These are phyloP conservation scores for Drosophila barbarae DNA, from an alignment of 2,888 invertebrate genomes.

Conservation along the genomic window DNA sequence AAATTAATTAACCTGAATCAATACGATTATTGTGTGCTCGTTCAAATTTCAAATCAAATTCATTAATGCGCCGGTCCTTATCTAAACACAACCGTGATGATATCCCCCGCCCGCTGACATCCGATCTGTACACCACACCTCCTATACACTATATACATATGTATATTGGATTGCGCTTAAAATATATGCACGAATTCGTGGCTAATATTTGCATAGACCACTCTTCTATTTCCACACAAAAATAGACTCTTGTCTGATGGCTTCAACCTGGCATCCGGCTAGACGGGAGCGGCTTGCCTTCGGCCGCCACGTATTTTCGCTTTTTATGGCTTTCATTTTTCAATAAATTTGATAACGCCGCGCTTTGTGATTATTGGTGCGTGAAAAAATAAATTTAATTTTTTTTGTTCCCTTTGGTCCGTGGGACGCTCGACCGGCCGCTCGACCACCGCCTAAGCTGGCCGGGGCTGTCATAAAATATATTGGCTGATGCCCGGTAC, in stretches of 20 bases:
- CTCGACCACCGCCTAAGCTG: slow-evolving; percentile 53
- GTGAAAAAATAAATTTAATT: slow-evolving; percentile 74
- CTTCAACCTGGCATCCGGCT: slow-evolving; percentile 17
- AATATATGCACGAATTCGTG: slow-evolving; percentile 9
- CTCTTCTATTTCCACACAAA: slow-evolving; percentile 2
- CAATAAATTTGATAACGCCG: slow-evolving; percentile 74
- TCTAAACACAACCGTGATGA: slow-evolving; percentile 22
- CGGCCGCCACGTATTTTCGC: slow-evolving; percentile 31
- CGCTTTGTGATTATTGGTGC: slow-evolving; percentile 73
- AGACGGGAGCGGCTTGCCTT: slow-evolving; percentile 16
- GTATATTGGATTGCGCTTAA: slow-evolving; percentile 17
- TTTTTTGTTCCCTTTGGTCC: slow-evolving; percentile 36
- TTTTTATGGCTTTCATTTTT: slow-evolving; percentile 69
- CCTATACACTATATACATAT: slow-evolving; percentile 1
- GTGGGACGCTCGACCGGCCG: not conserved
- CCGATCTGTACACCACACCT: slow-evolving; percentile 8
- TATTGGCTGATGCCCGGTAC: slow-evolving; percentile 45
- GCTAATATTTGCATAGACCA: slow-evolving; percentile 24
- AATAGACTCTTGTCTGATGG: slow-evolving; percentile 14
- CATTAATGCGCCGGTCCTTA: slow-evolving; percentile 35
- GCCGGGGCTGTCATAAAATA: slow-evolving; percentile 62
- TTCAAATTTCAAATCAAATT: slow-evolving; percentile 39
- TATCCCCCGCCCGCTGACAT: slow-evolving; percentile 2
- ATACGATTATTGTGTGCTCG: slow-evolving; percentile 27
- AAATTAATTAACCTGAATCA: slow-evolving; percentile 50